A percentile compares a stretch with the other conserved stretches of the same genome.
Conservation (phyloP, 2,797 vertebrate genomes). For the Iguana delicatissima region DNA sequence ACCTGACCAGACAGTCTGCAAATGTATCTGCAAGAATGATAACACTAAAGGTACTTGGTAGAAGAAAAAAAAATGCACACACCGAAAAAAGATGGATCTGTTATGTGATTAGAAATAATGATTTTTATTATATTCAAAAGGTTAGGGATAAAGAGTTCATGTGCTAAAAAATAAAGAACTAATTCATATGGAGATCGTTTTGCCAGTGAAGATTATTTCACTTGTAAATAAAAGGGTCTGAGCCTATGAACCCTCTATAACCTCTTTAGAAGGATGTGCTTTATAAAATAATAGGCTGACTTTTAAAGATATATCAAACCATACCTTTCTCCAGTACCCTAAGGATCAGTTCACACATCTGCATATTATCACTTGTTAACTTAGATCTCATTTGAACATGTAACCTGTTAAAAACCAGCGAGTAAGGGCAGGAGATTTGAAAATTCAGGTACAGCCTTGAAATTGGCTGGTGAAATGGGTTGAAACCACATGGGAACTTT, state of each 20-base stretch:
- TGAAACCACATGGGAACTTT: not conserved
- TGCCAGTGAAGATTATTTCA: constrained; percentile 25
- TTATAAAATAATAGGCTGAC: not conserved
- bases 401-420: not conserved
- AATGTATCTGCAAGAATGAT: constrained; percentile 63
- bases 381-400: not conserved
- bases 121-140: constrained; percentile 67
- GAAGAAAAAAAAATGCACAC: constrained; percentile 23
- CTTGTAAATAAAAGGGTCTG: constrained; percentile 32
- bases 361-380: not conserved
- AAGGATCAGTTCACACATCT: not conserved
- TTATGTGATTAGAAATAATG: constrained; percentile 56
- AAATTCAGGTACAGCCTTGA: not conserved
- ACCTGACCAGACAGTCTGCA: constrained; percentile 66
- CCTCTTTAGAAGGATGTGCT: constrained; percentile 3
- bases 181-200: constrained; percentile 20
- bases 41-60: constrained; percentile 57
- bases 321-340: not conserved
- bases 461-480: not conserved
- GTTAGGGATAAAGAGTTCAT: constrained; percentile 54
- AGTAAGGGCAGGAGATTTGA: not conserved
- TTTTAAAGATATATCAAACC: constrained; percentile 15
- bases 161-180: constrained; percentile 56
- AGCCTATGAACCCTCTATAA: constrained; percentile 6
- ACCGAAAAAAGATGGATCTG: not conserved